phyloP scores from a whole-genome alignment of 2,797 vertebrate genomes.

The Cyprinella venusta region DNA sequence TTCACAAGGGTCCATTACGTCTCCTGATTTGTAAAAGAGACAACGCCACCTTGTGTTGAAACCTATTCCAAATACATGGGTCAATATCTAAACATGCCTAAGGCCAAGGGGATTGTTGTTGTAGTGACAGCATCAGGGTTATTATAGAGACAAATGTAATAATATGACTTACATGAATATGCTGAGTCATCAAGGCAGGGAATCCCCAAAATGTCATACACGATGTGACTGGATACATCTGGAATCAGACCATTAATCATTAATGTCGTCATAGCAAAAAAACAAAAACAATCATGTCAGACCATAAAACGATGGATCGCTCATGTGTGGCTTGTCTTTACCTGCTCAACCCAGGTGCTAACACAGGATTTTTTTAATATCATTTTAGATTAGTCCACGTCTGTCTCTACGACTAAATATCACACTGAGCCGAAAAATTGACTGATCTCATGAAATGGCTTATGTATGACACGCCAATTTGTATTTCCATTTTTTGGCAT shows the following conservation, averaged over 20 bases:
- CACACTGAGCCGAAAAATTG: not conserved
- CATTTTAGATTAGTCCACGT: not conserved
- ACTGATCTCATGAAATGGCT: no score
- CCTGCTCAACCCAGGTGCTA: constrained; percentile 45
- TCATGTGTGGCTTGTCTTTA: constrained; percentile 29
- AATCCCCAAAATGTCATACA: constrained; percentile 46
- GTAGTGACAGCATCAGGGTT: constrained; percentile 20
- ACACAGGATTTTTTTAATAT: not conserved
- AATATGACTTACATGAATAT: constrained; percentile 26
- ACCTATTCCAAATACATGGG: constrained; percentile 3
- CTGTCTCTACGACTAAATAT: not conserved
- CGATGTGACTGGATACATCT: constrained; percentile 45
- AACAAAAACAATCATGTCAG: constrained; percentile 50
- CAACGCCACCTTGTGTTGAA: constrained; percentile 57
- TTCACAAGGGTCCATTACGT: not conserved
- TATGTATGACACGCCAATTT: no score
- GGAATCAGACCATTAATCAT: constrained; percentile 19
- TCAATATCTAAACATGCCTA: constrained; percentile 14
- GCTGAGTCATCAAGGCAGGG: constrained; percentile 52
- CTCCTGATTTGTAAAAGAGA: not conserved
- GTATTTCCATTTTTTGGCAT: no score
- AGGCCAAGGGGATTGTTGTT: constrained; percentile 5
- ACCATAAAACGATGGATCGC: constrained; percentile 24
- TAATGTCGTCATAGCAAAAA: constrained; percentile 45
- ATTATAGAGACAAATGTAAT: constrained; percentile 33